These are phyloP conservation scores for Rotaria magnacalcarata DNA, from an alignment of 2,888 invertebrate species.

Conservation along the genomic window DNA sequence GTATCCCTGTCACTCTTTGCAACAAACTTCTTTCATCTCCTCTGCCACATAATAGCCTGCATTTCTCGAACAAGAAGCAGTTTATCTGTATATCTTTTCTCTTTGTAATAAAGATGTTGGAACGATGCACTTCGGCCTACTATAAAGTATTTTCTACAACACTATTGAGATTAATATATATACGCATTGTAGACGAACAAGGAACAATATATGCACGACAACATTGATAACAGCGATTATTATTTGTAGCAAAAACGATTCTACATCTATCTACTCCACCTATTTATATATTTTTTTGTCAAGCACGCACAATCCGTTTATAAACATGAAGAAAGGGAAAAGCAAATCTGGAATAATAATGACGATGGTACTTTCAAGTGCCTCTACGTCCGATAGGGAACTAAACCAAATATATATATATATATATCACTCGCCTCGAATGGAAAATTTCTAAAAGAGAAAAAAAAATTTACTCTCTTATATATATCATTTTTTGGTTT, in stretches of 20 bases:
- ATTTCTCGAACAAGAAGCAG: not conserved
- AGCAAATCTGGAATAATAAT: not conserved
- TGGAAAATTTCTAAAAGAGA: not conserved
- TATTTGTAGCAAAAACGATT: not conserved
- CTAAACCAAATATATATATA: not conserved
- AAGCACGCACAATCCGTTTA: not conserved
- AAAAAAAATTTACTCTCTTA: not conserved
- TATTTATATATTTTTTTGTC: not conserved
- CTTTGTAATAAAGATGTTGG: not conserved
- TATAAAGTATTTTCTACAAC: not conserved
- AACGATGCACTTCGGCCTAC: not conserved
- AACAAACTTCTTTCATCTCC: not conserved
- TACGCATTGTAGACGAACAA: not conserved
- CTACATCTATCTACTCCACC: not conserved
- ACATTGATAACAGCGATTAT: not conserved
- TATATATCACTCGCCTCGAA: not conserved
- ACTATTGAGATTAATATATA: slow-evolving; percentile 1
- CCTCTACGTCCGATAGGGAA: not conserved
- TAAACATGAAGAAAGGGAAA: not conserved
- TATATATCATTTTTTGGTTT: not conserved
- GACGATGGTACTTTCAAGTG: not conserved
- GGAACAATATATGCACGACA: not conserved
- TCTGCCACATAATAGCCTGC: not conserved
- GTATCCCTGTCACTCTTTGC: not conserved
- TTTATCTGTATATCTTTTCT: not conserved